phyloP scores from a whole-genome alignment of 2,797 vertebrate genomes.

The Sebastiscus albofasciatus region DNA sequence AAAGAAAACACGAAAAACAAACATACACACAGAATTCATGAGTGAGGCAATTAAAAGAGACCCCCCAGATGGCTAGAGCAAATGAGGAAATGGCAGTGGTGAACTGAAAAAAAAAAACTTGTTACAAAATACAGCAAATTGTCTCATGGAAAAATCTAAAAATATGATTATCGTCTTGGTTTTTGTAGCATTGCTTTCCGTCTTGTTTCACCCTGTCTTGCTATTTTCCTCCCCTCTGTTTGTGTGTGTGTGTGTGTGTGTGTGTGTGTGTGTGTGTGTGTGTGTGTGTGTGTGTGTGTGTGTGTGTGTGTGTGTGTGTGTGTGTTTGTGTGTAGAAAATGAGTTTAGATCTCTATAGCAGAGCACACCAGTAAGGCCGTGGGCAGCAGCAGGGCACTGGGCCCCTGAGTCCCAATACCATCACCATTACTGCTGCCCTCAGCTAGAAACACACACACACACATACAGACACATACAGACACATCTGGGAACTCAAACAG shows the following conservation, averaged over 20 bases:
- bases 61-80: neutral
- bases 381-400: constrained; percentile 45
- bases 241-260: neutral
- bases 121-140: neutral
- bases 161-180: neutral
- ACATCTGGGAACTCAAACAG: neutral
- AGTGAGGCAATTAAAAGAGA: neutral
- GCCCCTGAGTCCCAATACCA: constrained; percentile 36
- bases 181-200: neutral
- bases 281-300: neutral
- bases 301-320: neutral
- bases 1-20: neutral
- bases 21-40: neutral
- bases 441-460: constrained; percentile 14
- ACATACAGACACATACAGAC: neutral
- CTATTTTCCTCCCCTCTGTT: neutral
- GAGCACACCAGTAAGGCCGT: constrained; percentile 29
- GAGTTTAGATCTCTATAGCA: constrained; percentile 15
- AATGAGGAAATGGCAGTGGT: neutral
- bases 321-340: neutral
- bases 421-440: constrained; percentile 26
- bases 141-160: neutral
- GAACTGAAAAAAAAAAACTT: neutral
- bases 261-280: neutral
- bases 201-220: neutral